These are phyloP conservation scores for Merluccius polli DNA, from an alignment of 2,797 vertebrate species.

Conservation along the genomic window DNA sequence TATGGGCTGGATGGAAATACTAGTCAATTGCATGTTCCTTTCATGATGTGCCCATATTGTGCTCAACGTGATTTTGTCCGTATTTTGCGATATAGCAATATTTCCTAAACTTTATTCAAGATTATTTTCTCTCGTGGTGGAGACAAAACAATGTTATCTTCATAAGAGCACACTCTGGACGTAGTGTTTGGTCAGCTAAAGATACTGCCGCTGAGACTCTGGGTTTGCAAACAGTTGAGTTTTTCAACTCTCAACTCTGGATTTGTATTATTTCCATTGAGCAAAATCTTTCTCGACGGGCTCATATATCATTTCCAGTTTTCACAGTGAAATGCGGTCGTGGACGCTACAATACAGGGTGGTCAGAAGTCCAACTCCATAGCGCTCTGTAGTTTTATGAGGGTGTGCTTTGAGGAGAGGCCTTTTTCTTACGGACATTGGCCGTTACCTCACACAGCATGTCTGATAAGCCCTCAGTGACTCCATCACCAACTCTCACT, in stretches of 20 bases:
- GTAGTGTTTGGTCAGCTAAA: neutral
- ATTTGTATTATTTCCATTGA: neutral
- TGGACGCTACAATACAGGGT: neutral
- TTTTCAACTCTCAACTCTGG: neutral
- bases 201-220: neutral
- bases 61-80: neutral
- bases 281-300: neutral
- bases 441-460: conserved; percentile 32
- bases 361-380: neutral
- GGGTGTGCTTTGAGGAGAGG: neutral
- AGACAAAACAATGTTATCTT: neutral
- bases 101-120: neutral
- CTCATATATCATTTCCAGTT: neutral
- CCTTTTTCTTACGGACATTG: conserved; percentile 4
- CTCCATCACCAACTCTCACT: conserved; percentile 37
- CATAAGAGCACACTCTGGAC: neutral
- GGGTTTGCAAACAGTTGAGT: neutral
- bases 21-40: neutral
- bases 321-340: neutral
- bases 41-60: neutral
- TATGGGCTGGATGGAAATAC: neutral
- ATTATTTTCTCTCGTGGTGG: neutral
- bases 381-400: neutral
- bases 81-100: neutral
- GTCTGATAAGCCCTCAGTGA: conserved; percentile 29